Conservation (phyloP, 2,888 invertebrate genomes). For the Scelioninae gen. 1 region DNA sequence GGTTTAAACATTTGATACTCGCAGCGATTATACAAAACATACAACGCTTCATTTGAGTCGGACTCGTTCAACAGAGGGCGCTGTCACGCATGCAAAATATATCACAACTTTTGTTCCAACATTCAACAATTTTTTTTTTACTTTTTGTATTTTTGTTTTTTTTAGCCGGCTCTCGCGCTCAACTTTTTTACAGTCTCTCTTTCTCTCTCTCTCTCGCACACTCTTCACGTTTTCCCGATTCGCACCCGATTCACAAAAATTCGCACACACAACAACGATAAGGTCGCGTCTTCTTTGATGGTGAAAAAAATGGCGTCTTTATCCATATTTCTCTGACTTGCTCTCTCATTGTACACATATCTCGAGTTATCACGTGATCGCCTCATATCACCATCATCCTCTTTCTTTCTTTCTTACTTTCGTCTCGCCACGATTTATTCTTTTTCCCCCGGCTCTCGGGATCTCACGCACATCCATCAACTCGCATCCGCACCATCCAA, state of each 20-base stretch:
- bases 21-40: slow-evolving; percentile 67
- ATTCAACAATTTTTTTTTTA: slow-evolving; percentile 57
- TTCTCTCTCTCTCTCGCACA: slow-evolving; percentile 46
- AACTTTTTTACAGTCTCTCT: slow-evolving; percentile 46
- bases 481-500: slow-evolving; percentile 84
- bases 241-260: slow-evolving; percentile 22
- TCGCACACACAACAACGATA: slow-evolving; percentile 55
- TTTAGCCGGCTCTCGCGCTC: slow-evolving; percentile 60
- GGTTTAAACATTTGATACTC: slow-evolving; percentile 50
- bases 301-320: slow-evolving; percentile 69
- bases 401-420: slow-evolving; percentile 70
- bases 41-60: slow-evolving; percentile 59
- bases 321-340: slow-evolving; percentile 56
- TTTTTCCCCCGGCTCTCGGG: slow-evolving; percentile 76
- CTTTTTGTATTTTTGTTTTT: neutral
- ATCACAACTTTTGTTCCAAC: slow-evolving; percentile 68
- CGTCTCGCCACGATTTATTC: slow-evolving; percentile 75
- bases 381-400: slow-evolving; percentile 68
- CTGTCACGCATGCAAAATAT: slow-evolving; percentile 66
- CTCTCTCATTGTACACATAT: slow-evolving; percentile 67
- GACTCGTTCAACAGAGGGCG: slow-evolving; percentile 64
- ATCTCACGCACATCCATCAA: slow-evolving; percentile 84
- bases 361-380: slow-evolving; percentile 68
- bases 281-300: slow-evolving; percentile 57
- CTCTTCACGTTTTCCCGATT: slow-evolving; percentile 40